Base-by-base conservation (phyloP, 2,888 invertebrate species). In the Prosopocoilus inquinatus region DNA sequence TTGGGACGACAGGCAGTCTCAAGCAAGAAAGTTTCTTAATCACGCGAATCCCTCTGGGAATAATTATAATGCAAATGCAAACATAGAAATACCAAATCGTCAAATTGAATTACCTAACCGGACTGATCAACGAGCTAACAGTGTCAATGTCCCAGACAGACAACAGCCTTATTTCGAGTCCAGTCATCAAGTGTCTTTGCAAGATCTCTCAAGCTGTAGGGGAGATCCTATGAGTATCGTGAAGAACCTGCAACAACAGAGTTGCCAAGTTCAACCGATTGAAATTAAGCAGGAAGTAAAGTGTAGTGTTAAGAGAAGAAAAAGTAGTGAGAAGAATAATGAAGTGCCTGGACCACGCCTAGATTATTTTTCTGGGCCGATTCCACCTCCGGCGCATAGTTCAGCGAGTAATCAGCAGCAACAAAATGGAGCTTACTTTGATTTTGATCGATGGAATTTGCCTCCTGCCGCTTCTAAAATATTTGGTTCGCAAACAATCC, bases 361-460 rank as follows among this genome's bases (percentile, higher is more conserved):
- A 79, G 78, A 79, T 52, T 78, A 76, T 52, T 64, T 47, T 12
- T 49, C 55, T 47, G 84, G 80, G 66, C 80, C 88, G 69, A 84
- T 88, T 64, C 88, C 88, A 57, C 88, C 89, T 5, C 88, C 88
- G 12, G 88, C 88, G 3, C 88, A 89, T 70, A 86, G 84, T 68
- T 85, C 86, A 49, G 61, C 68, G 58, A 58, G 59, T 7, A 67
- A 66, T 57, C 69, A 67, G 38, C 64, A 70, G 53, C 83, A 82
- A 65, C 85, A 85, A 70, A 86, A 86, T 72, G 84, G 85, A 60
- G 85, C 85, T 50, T 91, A 89, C 71, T 89, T 89, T 67, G 91
- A 91, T 74, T 89, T 90, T 67, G 91, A 88, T 67, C 80, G 90
- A 64, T 91, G 91, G 91, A 90, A 89, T 74, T 78, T 89, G 51